Percentiles rank a stretch among this genome's conserved stretches.
phyloP scores from a whole-genome alignment of 1,140 invertebrate species.

The Heliconius hewitsoni region DNA sequence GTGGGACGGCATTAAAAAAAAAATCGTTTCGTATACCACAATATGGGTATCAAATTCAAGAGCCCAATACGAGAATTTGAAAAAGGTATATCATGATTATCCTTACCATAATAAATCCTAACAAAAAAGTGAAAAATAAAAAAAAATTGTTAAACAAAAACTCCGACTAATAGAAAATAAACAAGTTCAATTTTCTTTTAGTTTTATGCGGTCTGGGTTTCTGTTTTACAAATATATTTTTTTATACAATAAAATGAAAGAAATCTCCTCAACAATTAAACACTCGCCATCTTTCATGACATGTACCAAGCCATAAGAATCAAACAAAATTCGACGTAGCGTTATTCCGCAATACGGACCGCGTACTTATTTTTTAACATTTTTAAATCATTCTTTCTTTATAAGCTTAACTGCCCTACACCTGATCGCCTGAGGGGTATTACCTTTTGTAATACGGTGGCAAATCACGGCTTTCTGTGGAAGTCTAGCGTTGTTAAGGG shows the following conservation, averaged over 20 bases:
- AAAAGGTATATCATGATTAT: no score
- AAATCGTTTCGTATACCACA: no score
- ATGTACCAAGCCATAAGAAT: constrained; percentile 43
- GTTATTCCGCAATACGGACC: constrained; percentile 68
- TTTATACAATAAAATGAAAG: background rate
- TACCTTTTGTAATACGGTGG: constrained; percentile 66
- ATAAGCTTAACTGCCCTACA: constrained; percentile 72
- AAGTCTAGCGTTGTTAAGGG: constrained; percentile 45
- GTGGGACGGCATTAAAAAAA: no score
- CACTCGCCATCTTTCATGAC: constrained; percentile 13
- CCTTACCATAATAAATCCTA: no score
- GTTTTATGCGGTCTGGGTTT: no score
- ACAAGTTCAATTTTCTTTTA: no score
- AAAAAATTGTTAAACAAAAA: no score
- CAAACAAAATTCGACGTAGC: constrained; percentile 61
- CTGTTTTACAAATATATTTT: no score
- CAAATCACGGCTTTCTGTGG: constrained; percentile 55
- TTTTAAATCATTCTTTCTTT: constrained; percentile 72
- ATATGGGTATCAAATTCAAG: no score
- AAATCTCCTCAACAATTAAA: background rate
- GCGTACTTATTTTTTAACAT: constrained; percentile 74
- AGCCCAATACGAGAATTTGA: no score
- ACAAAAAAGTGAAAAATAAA: no score
- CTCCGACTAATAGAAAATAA: no score
- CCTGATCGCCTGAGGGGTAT: constrained; percentile 73